Evolutionary conservation across 2,888 invertebrate species (phyloP), one percentile per base, ranked within the genome.

Genomic region (Folsomia candida): DNA sequence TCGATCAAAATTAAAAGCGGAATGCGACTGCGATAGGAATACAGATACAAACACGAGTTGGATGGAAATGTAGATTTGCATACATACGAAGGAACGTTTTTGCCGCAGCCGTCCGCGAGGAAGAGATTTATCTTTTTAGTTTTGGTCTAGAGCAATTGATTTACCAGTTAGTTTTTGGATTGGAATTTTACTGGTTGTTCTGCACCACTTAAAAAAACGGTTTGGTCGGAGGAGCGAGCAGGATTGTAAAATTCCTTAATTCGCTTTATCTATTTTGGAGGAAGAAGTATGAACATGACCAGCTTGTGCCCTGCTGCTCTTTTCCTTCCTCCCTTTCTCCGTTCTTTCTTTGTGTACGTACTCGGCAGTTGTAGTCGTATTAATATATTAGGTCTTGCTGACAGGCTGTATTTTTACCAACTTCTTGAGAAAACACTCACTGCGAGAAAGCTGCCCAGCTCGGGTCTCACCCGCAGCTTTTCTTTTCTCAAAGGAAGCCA

Each of bases 121-220:
- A 20, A 54, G 20, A 54, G 54, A 54, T 54, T 54, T 54, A 54
- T 54, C 6, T 6, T 14, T 54, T 54, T 54, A 20, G 20, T 54
- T 54, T 20, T 54, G 54, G 54, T 54, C 54, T 54, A n/a, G 22
- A 4, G 54, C 18, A 54, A 54, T 54, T 54, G 54, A 54, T 54
- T 54, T 54, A 47, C 20, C 20, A n/a, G 22, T 6, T n/a, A 4
- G 18, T 54, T 54, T 54, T 54, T 61, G 51, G 68, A 61, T 51
- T 37, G 6, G 47, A 61, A 61, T 28, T 68, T 61, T 68, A 51
- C 51, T 60, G 20, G n/a, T n/a, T n/a, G n/a, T n/a, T 24, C 28
- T 26, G 51, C 47, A 28, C n/a, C 20, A 18, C 28, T 51, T 51
- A 25, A 25, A 14, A 37, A 37, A 37, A 9, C 14, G 37, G 6